Evolutionary conservation across 64 coral and sea anemone species (phyloP).

Genomic region (Dendronephthya gigantea): DNA sequence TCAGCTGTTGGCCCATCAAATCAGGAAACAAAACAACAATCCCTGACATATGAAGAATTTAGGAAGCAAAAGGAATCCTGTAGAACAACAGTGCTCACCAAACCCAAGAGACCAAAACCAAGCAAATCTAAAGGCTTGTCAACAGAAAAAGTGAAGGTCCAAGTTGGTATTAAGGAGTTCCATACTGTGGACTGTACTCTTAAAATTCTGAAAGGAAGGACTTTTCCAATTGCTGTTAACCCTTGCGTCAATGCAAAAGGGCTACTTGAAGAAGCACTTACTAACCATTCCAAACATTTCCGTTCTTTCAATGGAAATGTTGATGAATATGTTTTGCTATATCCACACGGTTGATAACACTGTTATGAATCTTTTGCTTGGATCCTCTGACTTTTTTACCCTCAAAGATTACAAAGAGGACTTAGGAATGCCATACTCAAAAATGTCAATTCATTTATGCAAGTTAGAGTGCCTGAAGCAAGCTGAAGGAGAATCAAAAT

Average conservation of each 20-base stretch:
- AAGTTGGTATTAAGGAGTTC: conserved; percentile 1
- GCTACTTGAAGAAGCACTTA: conserved; percentile 8
- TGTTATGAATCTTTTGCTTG: background rate
- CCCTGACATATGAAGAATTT: conserved; percentile 1
- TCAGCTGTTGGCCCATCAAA: no score
- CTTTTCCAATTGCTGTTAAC: conserved; percentile 17
- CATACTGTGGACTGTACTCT: background rate
- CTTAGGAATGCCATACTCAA: background rate
- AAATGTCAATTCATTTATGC: conserved; percentile 11
- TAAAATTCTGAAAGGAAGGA: background rate
- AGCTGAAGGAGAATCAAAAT: background rate
- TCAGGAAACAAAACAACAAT: background rate
- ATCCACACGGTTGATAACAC: conserved; percentile 19
- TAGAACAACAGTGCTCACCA: background rate
- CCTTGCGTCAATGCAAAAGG: background rate
- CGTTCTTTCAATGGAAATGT: conserved; percentile 2
- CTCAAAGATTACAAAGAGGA: background rate
- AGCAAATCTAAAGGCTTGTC: background rate
- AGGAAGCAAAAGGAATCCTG: background rate
- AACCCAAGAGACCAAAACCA: background rate
- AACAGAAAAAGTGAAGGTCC: conserved; percentile 1
- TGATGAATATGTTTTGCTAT: background rate
- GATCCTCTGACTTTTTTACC: conserved; percentile 3
- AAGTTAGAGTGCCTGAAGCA: background rate
- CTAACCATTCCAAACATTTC: conserved; percentile 1